A percentile compares a stretch with the other conserved stretches of the same genome.
Conservation (phyloP, 1,140 invertebrate genomes). For the Augochlora pura region DNA sequence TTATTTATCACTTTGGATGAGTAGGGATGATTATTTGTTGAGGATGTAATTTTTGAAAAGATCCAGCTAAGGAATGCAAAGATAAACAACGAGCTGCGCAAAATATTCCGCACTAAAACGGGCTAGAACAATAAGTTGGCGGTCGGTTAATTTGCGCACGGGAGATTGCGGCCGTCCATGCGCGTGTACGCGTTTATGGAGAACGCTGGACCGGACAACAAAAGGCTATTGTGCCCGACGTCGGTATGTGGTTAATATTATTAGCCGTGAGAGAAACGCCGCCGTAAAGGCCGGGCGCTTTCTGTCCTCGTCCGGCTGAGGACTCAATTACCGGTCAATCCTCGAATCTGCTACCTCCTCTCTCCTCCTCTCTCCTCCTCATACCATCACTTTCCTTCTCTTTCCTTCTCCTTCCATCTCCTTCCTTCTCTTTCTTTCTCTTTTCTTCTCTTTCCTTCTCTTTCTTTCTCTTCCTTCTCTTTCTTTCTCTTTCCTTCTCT, state of each 20-base stretch:
- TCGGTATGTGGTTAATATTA: slow-evolving; percentile 70
- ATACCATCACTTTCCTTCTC: no score
- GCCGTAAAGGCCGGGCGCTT: slow-evolving; percentile 60
- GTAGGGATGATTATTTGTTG: neutral
- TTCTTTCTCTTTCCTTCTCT: slow-evolving; percentile 28
- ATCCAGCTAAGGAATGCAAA: neutral
- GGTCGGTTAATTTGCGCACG: slow-evolving; percentile 46
- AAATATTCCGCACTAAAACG: neutral
- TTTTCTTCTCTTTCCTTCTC: slow-evolving; percentile 27
- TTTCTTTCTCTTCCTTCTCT: no score
- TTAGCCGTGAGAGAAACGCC: slow-evolving; percentile 67
- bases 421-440: slow-evolving; percentile 30
- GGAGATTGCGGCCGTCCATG: slow-evolving; percentile 30
- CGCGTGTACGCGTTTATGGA: neutral
- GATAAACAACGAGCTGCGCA: neutral
- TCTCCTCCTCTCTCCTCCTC: slow-evolving; percentile 25
- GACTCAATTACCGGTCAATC: slow-evolving; percentile 72
- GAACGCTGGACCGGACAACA: slow-evolving; percentile 55
- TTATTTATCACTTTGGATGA: no score
- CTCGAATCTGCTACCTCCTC: slow-evolving; percentile 38
- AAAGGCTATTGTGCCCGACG: slow-evolving; percentile 70
- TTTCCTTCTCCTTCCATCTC: slow-evolving; percentile 19
- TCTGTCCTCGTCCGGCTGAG: slow-evolving; percentile 59
- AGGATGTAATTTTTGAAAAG: no score
- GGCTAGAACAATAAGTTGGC: slow-evolving; percentile 19